These are phyloP conservation scores for Hyles vespertilio DNA, from an alignment of 1,140 invertebrate species.

Conservation along the genomic window DNA sequence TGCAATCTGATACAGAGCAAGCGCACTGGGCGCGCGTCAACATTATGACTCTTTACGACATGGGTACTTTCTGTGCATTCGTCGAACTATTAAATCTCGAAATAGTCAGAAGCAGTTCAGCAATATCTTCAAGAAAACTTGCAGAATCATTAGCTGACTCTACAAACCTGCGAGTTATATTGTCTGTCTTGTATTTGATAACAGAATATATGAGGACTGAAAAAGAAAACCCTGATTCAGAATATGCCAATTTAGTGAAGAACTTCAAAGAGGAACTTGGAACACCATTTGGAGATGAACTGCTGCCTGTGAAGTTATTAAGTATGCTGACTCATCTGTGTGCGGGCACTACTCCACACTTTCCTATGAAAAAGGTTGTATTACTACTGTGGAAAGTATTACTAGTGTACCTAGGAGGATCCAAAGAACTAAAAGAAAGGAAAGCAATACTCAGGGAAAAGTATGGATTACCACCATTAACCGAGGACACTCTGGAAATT, in stretches of 20 bases:
- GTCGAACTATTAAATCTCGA: slow-evolving; percentile 95
- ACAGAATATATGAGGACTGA: slow-evolving; percentile 92
- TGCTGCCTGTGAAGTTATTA: slow-evolving; percentile 91
- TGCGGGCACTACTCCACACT: slow-evolving; percentile 94
- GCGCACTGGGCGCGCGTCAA: slow-evolving; percentile 88
- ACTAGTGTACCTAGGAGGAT: slow-evolving; percentile 92
- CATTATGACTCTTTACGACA: slow-evolving; percentile 91
- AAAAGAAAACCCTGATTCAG: slow-evolving; percentile 77
- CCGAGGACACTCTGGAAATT: slow-evolving; percentile 96
- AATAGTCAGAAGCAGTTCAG: slow-evolving; percentile 89
- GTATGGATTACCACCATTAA: slow-evolving; percentile 83
- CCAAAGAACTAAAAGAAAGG: slow-evolving; percentile 84
- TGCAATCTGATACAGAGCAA: slow-evolving; percentile 93
- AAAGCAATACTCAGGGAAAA: slow-evolving; percentile 85
- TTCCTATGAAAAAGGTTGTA: slow-evolving; percentile 98
- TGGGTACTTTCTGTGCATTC: slow-evolving; percentile 92
- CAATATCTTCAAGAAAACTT: slow-evolving; percentile 89
- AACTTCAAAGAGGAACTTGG: slow-evolving; percentile 89
- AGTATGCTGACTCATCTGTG: slow-evolving; percentile 97
- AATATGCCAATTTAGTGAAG: slow-evolving; percentile 83
- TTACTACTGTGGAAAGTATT: slow-evolving; percentile 97
- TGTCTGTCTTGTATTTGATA: slow-evolving; percentile 96
- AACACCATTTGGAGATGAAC: slow-evolving; percentile 84
- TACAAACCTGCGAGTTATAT: slow-evolving; percentile 91
- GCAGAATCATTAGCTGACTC: slow-evolving; percentile 94